Base-by-base conservation (phyloP, 2,888 invertebrate genomes). In the Apodemia zela region DNA sequence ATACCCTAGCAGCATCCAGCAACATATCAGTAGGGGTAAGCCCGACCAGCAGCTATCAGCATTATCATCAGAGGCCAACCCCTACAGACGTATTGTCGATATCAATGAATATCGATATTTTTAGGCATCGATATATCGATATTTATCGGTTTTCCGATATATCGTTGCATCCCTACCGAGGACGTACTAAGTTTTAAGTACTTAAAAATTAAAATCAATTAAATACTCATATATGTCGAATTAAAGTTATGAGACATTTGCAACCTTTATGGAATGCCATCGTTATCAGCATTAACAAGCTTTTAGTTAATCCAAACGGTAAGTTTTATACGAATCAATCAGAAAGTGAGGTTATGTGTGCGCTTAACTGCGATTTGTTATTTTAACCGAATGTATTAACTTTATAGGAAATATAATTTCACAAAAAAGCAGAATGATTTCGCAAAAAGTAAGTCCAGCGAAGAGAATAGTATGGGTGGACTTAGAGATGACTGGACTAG, bases 401-500 rank as follows among this genome's bases (percentile, higher is more conserved):
- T 54, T 54, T 54, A 6, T 25, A 54, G 54, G 25, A 54, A 51
- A 51, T 13, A 11, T 25, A 54, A 25, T 21, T 15, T 25, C 25
- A 11, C 25, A 15, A 25, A 7, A 25, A 25, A 54, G 25, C 2
- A 54, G 25, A 47, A 69, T 68, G 72, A 66, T 63, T 25, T 59
- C 59, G 17, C 45, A 45, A 51, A 57, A 60, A 17, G 57, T 17
- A 63, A 68, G 61, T 64, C 74, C 74, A 49, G 80, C 81, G 0
- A 88, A 87, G 63, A 77, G 83, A 45, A 89, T 96, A 68, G 95
- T 96, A 15, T 96, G 96, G 96, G 87, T 96, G 54, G 96, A 96
- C 74, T 81, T 96, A 73, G 96, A 96, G 95, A 97, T 99, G 98
- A 97, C 98, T 10, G 99, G 99, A 0, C 85, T 99, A 17, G 93